phyloP scores from a whole-genome alignment of 2,113 vertebrate species.

The Spheniscus mendiculus region DNA sequence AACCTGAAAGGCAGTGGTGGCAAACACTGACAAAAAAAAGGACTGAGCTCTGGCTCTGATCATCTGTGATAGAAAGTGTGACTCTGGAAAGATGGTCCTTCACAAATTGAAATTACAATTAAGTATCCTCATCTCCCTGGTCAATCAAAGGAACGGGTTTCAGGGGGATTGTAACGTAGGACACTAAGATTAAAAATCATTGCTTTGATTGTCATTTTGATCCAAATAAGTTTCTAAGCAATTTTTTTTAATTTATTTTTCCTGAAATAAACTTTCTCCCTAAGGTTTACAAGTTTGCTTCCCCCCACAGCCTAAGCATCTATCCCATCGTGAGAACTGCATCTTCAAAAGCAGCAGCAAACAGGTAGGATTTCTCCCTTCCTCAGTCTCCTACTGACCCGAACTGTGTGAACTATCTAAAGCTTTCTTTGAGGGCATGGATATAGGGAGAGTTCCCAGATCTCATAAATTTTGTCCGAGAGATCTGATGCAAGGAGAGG shows the following conservation, averaged over 20 bases:
- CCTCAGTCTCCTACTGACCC: neutral
- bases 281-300: neutral
- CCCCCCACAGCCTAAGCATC: neutral
- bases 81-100: neutral
- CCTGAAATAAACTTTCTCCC: neutral
- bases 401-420: neutral
- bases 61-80: neutral
- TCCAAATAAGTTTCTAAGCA: neutral
- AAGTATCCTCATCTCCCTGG: neutral
- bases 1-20: neutral
- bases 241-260: neutral
- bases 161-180: neutral
- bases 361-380: neutral
- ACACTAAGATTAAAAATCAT: neutral
- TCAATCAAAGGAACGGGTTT: neutral
- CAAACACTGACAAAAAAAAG: neutral
- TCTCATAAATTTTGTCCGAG: neutral
- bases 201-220: neutral
- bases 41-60: neutral
- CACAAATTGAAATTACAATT: neutral
- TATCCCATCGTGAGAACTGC: neutral
- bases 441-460: neutral
- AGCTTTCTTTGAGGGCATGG: neutral
- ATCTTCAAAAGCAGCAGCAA: neutral
- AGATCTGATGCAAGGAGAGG: neutral